Evolutionary conservation across 2,797 vertebrate genomes (phyloP).

Genomic region (Darevskia mixta): DNA sequence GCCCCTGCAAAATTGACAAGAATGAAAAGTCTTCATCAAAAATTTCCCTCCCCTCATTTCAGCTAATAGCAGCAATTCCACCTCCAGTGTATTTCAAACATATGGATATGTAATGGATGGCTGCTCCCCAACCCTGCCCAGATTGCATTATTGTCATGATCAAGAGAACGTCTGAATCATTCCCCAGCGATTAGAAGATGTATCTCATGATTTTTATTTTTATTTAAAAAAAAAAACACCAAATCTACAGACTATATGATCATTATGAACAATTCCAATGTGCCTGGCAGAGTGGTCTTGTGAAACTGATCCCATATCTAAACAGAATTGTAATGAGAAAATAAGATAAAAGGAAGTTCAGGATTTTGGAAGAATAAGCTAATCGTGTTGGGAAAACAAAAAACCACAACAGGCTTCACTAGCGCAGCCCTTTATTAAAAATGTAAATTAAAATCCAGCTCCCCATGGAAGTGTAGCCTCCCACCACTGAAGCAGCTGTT

Average conservation of each 20-base stretch:
- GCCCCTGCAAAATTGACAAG: background rate
- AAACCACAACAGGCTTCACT: background rate
- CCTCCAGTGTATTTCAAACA: background rate
- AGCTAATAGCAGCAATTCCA: background rate
- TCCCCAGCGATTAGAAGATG: background rate
- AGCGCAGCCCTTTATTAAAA: constrained; percentile 58
- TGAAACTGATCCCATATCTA: constrained; percentile 10
- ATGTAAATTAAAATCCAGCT: constrained; percentile 64
- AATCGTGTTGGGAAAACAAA: background rate
- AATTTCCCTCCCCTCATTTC: background rate
- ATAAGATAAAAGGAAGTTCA: background rate
- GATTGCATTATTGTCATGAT: background rate
- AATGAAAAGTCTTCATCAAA: too few species aligned
- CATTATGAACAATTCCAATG: constrained; percentile 13
- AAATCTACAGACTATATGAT: background rate
- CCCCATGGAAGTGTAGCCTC: constrained; percentile 55
- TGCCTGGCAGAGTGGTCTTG: background rate
- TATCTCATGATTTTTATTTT: background rate
- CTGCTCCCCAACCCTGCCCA: background rate
- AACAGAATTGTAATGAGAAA: constrained; percentile 20
- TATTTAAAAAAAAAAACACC: background rate
- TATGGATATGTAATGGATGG: background rate
- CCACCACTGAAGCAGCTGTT: constrained; percentile 37
- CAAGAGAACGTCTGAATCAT: background rate
- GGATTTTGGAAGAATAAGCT: constrained; percentile 36